Evolutionary conservation across 2,797 vertebrate genomes (phyloP), one percentile per base, ranked within the genome.

Genomic region (Rousettus madagascariensis): DNA sequence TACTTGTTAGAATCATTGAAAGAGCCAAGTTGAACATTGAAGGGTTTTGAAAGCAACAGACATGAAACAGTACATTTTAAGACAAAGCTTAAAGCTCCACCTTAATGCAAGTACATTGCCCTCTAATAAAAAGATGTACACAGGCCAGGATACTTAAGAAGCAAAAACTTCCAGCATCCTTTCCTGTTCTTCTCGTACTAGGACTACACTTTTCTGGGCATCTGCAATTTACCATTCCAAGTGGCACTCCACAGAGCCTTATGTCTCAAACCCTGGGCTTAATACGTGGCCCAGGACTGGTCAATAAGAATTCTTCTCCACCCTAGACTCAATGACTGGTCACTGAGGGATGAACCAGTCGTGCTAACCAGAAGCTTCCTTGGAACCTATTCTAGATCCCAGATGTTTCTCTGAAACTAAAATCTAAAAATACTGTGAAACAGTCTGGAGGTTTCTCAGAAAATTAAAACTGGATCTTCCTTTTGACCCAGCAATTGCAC

Each of bases 21-120:
- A 71, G 63, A 83, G 24, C 19, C 74, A 93, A 57, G 5, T 12
- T 61, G 28, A 84, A 91, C 33, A 79, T 10, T 74, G 19, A 88
- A 75, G 19, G 33, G 19, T 51, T 95, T 96, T 94, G 65, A 94
- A 83, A 89, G 53, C 51, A 88, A 13, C 22, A 51, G 41, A 93
- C 86, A 79, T 55, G 20, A 86, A 68, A 71, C n/a, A 66, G 49
- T 30, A 86, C 55, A 84, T 87, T 82, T 90, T 79, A 89, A 91
- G 63, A 71, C 43, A 61, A 59, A 71, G 8, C 28, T 82, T 91
- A 57, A 74, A 61, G 20, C 3, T 8, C 16, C 51, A n/a, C 11
- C 16, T 89, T 69, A 72, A 78, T 74, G 28, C n/a, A 33, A 51
- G n/a, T 69, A n/a, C 28, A 30, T 38, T 86, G 69, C 83, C 90